Conservation (phyloP, 2,888 invertebrate genomes). For the Drosophila barbarae region DNA sequence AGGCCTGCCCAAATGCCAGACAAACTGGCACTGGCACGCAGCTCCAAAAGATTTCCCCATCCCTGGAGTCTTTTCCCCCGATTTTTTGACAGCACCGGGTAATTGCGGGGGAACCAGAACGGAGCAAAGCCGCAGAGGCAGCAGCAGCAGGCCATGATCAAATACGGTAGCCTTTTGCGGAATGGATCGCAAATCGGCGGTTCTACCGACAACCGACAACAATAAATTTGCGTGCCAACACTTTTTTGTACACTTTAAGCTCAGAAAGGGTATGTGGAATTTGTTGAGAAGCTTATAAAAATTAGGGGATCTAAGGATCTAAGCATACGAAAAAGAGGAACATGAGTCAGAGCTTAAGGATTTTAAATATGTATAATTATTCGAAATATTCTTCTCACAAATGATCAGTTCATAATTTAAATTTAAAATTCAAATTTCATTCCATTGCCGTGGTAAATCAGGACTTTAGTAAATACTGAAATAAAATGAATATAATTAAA, state of each 20-base stretch:
- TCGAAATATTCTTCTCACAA: background rate
- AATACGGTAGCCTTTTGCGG: conserved; percentile 74
- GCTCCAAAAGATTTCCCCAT: conserved; percentile 23
- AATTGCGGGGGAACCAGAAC: conserved; percentile 6
- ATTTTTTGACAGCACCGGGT: conserved; percentile 41
- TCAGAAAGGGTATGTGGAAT: conserved; percentile 12
- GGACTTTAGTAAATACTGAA: background rate
- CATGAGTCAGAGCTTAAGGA: background rate
- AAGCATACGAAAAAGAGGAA: background rate
- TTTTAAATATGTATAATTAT: background rate
- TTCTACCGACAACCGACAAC: conserved; percentile 57
- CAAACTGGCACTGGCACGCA: conserved; percentile 69
- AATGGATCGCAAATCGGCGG: conserved; percentile 46
- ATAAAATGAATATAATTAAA: background rate
- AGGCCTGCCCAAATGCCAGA: conserved; percentile 66
- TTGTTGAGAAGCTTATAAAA: background rate
- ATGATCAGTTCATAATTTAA: no score
- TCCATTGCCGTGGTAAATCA: no score
- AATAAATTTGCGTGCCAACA: conserved; percentile 75
- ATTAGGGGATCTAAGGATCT: background rate
- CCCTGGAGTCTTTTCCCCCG: background rate
- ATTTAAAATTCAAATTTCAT: no score
- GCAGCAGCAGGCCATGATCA: conserved; percentile 39
- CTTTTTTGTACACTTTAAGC: conserved; percentile 48
- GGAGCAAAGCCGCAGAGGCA: conserved; percentile 8